Conservation (phyloP, 2,888 invertebrate species). For the Bursaphelenchus okinawaensis region DNA sequence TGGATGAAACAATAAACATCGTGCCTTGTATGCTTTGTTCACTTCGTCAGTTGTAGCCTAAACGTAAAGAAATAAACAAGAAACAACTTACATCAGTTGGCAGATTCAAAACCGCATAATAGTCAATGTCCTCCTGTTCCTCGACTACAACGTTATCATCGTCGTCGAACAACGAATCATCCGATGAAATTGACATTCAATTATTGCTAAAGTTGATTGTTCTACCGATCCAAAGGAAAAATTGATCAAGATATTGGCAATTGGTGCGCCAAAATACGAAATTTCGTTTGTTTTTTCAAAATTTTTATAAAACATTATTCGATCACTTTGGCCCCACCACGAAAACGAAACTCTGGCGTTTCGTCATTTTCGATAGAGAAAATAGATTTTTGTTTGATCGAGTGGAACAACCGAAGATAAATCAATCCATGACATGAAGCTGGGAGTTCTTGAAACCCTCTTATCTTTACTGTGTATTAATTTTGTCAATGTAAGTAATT, state of each 20-base stretch:
- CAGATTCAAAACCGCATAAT: slow-evolving; percentile 54
- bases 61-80: neutral
- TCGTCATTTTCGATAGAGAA: neutral
- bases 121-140: slow-evolving; percentile 51
- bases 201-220: neutral
- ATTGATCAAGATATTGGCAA: no score
- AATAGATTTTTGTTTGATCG: neutral
- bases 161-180: slow-evolving; percentile 13
- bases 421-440: no score
- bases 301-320: no score
- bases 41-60: slow-evolving; percentile 90
- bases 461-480: neutral
- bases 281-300: no score
- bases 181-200: slow-evolving; percentile 9
- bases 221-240: no score
- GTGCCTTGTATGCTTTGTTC: slow-evolving; percentile 80
- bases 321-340: no score
- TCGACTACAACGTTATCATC: slow-evolving; percentile 28
- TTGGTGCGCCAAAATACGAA: no score
- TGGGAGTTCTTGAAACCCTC: no score
- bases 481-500: neutral
- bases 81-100: slow-evolving; percentile 41
- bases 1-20: slow-evolving; percentile 87
- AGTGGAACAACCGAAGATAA: no score
- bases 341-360: neutral